A percentile compares a stretch with the other conserved stretches of the same genome.
Conservation (phyloP, 1,140 invertebrate genomes). For the Maconellicoccus hirsutus region DNA sequence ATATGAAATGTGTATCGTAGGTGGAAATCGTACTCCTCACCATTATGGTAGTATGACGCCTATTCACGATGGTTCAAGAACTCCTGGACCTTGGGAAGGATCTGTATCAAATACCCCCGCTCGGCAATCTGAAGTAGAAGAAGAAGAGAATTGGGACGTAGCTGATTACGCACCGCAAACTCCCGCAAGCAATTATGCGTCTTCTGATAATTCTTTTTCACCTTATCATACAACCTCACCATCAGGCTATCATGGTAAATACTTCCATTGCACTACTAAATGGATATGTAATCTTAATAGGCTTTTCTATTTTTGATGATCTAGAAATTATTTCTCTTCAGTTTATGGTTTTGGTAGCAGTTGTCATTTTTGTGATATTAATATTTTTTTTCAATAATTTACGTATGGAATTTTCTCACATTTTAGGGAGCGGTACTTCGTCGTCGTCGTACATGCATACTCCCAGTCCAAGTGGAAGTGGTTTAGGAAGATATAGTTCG, state of each 20-base stretch:
- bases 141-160: constrained; percentile 35
- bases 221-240: constrained; percentile 77
- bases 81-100: constrained; percentile 80
- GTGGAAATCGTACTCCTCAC: constrained; percentile 79
- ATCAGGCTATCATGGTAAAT: constrained; percentile 37
- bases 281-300: too few species aligned
- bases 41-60: constrained; percentile 87
- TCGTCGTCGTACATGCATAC: constrained; percentile 34
- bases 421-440: constrained; percentile 29
- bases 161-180: constrained; percentile 83
- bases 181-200: constrained; percentile 78
- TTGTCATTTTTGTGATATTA: too few species aligned
- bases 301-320: too few species aligned
- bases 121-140: constrained; percentile 48
- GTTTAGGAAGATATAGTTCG: constrained; percentile 51
- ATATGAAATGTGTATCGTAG: constrained; percentile 30
- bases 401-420: not conserved
- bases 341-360: too few species aligned
- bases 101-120: constrained; percentile 72
- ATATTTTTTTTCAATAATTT: too few species aligned
- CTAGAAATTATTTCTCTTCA: too few species aligned
- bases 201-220: constrained; percentile 61
- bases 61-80: constrained; percentile 77
- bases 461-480: constrained; percentile 54
- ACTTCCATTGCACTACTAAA: too few species aligned